These are phyloP conservation scores for Benthosema pterotum DNA, from an alignment of 2,797 vertebrate genomes.

Conservation along the genomic window DNA sequence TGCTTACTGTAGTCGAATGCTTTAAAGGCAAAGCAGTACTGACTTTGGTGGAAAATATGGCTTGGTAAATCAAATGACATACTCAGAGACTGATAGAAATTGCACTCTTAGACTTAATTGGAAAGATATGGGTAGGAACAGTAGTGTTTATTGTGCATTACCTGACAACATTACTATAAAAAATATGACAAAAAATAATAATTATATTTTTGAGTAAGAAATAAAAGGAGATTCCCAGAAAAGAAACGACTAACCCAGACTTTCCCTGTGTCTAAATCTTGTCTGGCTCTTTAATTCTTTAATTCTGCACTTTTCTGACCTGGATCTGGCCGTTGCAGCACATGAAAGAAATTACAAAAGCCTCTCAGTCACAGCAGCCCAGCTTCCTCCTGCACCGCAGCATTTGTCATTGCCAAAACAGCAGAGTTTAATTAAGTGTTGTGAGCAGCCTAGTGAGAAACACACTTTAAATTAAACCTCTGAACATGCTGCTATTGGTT, in stretches of 20 bases:
- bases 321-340: constrained; percentile 87
- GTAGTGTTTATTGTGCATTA: constrained; percentile 51
- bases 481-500: constrained; percentile 95
- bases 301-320: constrained; percentile 81
- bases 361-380: constrained; percentile 90
- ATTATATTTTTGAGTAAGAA: too few species aligned
- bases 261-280: constrained; percentile 76
- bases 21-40: constrained; percentile 49
- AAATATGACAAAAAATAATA: constrained; percentile 83
- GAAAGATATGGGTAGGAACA: constrained; percentile 40
- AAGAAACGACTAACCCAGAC: constrained; percentile 78
- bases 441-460: constrained; percentile 99
- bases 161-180: too few species aligned
- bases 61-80: constrained; percentile 59
- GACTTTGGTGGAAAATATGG: constrained; percentile 53
- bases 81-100: constrained; percentile 54
- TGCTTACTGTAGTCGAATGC: constrained; percentile 53
- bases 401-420: constrained; percentile 99
- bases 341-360: constrained; percentile 94
- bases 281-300: constrained; percentile 86
- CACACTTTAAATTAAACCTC: constrained; percentile 99
- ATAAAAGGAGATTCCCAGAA: constrained; percentile 51
- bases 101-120: constrained; percentile 41
- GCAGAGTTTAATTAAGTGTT: constrained; percentile 99
- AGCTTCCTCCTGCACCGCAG: constrained; percentile 88